phyloP scores from a whole-genome alignment of 1,140 invertebrate species.

The Vollenhovia emeryi region DNA sequence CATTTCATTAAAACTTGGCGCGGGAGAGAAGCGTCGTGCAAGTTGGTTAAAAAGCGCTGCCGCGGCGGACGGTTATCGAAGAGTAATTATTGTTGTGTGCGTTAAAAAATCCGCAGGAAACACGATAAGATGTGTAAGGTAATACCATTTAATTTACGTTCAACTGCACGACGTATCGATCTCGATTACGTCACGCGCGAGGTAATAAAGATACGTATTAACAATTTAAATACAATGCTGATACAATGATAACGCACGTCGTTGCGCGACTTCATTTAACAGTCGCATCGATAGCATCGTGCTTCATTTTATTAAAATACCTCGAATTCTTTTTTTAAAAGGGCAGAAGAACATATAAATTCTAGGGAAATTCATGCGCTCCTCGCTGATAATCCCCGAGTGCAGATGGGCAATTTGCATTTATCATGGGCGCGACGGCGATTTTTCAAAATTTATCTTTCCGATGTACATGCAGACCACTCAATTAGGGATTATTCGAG shows the following conservation, averaged over 20 bases:
- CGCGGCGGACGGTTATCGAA: constrained; percentile 34
- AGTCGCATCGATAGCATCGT: not conserved
- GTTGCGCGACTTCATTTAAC: not conserved
- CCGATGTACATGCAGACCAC: constrained; percentile 13
- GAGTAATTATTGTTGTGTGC: constrained; percentile 42
- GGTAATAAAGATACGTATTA: constrained; percentile 41
- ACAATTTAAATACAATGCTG: constrained; percentile 46
- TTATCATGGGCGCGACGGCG: constrained; percentile 22
- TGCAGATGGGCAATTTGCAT: constrained; percentile 38
- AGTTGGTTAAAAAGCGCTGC: constrained; percentile 30
- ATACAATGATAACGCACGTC: constrained; percentile 10
- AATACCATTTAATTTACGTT: constrained; percentile 51
- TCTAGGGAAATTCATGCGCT: not conserved
- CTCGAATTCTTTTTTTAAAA: not conserved
- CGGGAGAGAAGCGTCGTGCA: not conserved
- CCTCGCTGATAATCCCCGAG: not conserved
- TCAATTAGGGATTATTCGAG: constrained; percentile 52
- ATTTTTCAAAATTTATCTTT: constrained; percentile 51
- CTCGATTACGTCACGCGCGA: constrained; percentile 30
- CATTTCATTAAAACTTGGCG: constrained; percentile 57
- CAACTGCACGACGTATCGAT: constrained; percentile 34
- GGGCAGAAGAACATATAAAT: not conserved
- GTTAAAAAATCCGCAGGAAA: constrained; percentile 18
- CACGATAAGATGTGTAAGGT: constrained; percentile 24
- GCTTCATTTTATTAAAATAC: not conserved